Percentiles rank a stretch among this genome's conserved stretches.
phyloP scores from a whole-genome alignment of 2,797 vertebrate species.

The Todus mexicanus region DNA sequence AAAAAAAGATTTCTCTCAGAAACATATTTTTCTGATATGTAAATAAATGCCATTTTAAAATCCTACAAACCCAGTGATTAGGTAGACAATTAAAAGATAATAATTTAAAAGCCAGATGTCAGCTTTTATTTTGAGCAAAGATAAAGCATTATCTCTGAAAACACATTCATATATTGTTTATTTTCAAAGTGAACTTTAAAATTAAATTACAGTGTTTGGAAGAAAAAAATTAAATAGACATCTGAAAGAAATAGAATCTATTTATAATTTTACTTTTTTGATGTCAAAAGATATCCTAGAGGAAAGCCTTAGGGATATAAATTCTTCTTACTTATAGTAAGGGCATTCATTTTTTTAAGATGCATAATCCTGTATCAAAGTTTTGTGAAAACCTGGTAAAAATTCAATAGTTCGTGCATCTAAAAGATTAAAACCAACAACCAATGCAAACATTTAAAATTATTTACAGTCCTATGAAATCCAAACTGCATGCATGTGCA shows the following conservation, averaged over 20 bases:
- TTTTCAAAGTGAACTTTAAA: constrained; percentile 47
- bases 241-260: constrained; percentile 54
- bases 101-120: neutral
- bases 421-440: constrained; percentile 45
- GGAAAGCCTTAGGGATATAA: constrained; percentile 31
- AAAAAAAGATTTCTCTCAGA: neutral
- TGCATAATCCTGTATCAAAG: constrained; percentile 6
- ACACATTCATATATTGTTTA: constrained; percentile 2
- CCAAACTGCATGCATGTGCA: constrained; percentile 29
- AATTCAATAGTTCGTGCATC: neutral
- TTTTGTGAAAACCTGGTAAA: constrained; percentile 39
- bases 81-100: neutral
- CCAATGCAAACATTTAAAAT: constrained; percentile 12
- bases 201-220: constrained; percentile 41
- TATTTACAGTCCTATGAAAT: constrained; percentile 59
- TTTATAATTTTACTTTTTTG: constrained; percentile 54
- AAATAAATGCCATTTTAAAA: neutral
- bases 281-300: constrained; percentile 37
- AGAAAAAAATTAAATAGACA: constrained; percentile 7
- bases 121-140: constrained; percentile 24
- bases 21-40: neutral
- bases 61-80: neutral
- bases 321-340: constrained; percentile 27
- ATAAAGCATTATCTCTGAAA: constrained; percentile 17
- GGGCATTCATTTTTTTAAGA: constrained; percentile 15